A percentile compares a stretch with the other conserved stretches of the same genome.
These are phyloP conservation scores for Campoletis raptor DNA, from an alignment of 2,888 invertebrate species.

Conservation along the genomic window DNA sequence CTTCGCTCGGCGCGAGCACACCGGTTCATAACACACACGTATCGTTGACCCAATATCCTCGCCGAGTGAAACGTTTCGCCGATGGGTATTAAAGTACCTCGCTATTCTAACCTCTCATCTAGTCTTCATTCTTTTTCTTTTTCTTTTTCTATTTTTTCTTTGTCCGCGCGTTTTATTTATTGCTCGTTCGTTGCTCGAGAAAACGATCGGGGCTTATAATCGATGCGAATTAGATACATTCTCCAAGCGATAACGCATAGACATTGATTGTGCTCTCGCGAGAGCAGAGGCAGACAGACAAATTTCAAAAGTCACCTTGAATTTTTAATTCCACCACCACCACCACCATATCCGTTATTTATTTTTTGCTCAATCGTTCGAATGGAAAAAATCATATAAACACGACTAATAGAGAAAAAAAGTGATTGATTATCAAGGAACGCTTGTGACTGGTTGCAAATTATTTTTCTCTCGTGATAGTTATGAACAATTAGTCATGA, in stretches of 20 bases:
- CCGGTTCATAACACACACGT: conserved; percentile 44
- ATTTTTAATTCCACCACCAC: background rate
- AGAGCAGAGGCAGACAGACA: background rate
- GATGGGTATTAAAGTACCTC: conserved; percentile 64
- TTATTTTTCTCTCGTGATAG: conserved; percentile 13
- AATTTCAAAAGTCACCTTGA: background rate
- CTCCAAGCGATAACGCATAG: background rate
- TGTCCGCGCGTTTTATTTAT: background rate
- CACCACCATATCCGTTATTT: background rate
- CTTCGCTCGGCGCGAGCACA: conserved; percentile 15
- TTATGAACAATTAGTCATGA: conserved; percentile 35
- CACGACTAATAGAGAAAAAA: background rate
- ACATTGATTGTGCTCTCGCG: background rate
- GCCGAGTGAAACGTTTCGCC: conserved; percentile 70
- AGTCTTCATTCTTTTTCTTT: conserved; percentile 5
- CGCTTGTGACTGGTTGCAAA: background rate
- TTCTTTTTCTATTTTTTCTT: background rate
- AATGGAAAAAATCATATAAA: too few species aligned
- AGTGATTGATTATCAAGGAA: conserved; percentile 13
- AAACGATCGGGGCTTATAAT: conserved; percentile 41
- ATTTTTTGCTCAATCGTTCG: background rate
- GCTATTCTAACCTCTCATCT: conserved; percentile 38
- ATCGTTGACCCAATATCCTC: conserved; percentile 70
- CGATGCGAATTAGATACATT: conserved; percentile 52
- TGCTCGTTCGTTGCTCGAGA: background rate